Base-by-base conservation (phyloP, 2,888 invertebrate species). In the Heteromurus nitidus region DNA sequence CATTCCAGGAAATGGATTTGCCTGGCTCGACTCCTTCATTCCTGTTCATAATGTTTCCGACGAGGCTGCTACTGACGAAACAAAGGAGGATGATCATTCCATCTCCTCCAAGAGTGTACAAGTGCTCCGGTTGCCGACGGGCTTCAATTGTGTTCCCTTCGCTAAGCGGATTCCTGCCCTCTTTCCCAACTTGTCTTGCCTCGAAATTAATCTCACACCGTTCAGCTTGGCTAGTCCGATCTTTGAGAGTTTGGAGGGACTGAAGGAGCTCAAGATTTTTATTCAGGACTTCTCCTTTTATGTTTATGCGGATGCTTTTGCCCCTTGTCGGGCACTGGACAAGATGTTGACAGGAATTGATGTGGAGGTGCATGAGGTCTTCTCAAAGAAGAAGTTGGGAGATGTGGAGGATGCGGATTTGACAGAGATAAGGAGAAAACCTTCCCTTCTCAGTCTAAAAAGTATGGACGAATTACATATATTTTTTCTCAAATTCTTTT, bases 311-410 rank as follows among this genome's bases (percentile, higher is more conserved):
- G 79, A 79, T 36, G 70, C 70, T 3, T 65, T 79, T 55, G 79
- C 79, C 18, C 79, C 79, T 3, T 79, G 79, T 50, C 62, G 79
- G 20, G 79, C 79, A 9, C 22, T 79, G 13, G 79, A 79, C 55
- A 79, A 79, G 50, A 79, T 79, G 79, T 55, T 79, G 26, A 79
- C 79, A n/a, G 79, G 79, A 18, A 55, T 79, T 70, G 79, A 79
- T 79, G 70, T 79, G 42, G 79, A 79, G 26, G 44, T 22, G 28
- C 70, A 79, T 65, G 79, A 79, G 42, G 44, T 79, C 26, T 79
- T 79, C 22, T 79, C 79, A 1, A 70, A 65, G 18, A 79, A 72
- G 36, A 79, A 79, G 20, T 47, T 79, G 1, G 31, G 65, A 1
- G 79, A 79, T 53, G 70, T 79, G 22, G 79, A 79, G 22, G 70